phyloP scores from a whole-genome alignment of 2,113 vertebrate genomes.

The Solea solea region DNA sequence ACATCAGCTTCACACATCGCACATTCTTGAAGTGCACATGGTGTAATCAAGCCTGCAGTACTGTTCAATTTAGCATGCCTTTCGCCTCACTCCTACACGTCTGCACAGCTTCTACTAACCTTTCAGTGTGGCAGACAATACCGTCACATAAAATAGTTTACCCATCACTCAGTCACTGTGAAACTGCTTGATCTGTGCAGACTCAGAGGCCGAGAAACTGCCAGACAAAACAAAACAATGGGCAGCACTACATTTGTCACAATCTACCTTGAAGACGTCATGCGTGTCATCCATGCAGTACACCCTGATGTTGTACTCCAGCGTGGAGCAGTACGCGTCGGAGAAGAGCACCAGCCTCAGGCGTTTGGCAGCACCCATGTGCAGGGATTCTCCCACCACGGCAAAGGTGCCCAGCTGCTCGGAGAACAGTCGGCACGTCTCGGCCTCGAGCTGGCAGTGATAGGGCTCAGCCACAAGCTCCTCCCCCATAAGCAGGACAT shows the following conservation, averaged over 20 bases:
- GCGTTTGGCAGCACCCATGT: conserved; percentile 94
- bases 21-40: conserved; percentile 22
- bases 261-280: conserved; percentile 92
- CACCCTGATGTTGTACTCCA: conserved; percentile 96
- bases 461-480: conserved; percentile 90
- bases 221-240: conserved; percentile 21
- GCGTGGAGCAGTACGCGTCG: conserved; percentile 90
- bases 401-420: conserved; percentile 97
- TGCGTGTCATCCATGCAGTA: conserved; percentile 98
- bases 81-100: conserved; percentile 15
- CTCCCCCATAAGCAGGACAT: conserved; percentile 93
- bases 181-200: conserved; percentile 2
- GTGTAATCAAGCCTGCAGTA: conserved; percentile 38
- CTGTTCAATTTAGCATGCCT: conserved; percentile 53
- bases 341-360: conserved; percentile 96
- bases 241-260: background rate
- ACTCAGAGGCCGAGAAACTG: conserved; percentile 19
- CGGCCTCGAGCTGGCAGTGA: conserved; percentile 96
- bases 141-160: conserved; percentile 38
- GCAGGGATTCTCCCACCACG: conserved; percentile 96
- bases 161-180: conserved; percentile 38
- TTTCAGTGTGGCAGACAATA: conserved; percentile 37
- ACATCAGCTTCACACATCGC: conserved; percentile 32
- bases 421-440: conserved; percentile 92
- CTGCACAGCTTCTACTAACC: conserved; percentile 10